Evolutionary conservation across 2,113 vertebrate genomes (phyloP).

Genomic region (Polypterus bichir): DNA sequence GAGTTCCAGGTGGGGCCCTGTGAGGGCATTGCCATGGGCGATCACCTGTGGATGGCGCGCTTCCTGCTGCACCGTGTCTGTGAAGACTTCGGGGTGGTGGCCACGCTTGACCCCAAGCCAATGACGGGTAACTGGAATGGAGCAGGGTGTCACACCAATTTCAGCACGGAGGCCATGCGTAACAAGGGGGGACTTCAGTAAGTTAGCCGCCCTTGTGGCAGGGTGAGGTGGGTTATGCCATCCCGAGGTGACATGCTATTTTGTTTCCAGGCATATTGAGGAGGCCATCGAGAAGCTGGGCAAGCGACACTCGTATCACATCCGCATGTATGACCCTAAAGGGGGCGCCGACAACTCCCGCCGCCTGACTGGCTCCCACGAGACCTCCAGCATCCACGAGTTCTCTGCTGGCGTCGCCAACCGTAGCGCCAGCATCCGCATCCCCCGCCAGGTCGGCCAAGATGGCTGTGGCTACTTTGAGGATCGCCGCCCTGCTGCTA

Average conservation of each 20-base stretch:
- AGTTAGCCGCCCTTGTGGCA: conserved; percentile 23
- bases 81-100: conserved; percentile 53
- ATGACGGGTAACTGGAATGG: conserved; percentile 53
- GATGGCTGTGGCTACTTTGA: conserved; percentile 54
- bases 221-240: background rate
- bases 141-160: conserved; percentile 46
- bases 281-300: conserved; percentile 51
- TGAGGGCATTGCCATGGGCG: conserved; percentile 59
- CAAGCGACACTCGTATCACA: conserved; percentile 50
- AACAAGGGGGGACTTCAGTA: conserved; percentile 51
- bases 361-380: conserved; percentile 49
- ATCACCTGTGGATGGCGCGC: conserved; percentile 71
- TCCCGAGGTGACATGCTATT: too few species aligned
- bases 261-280: conserved; percentile 41
- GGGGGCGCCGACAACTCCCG: conserved; percentile 54
- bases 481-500: conserved; percentile 57
- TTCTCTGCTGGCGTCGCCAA: conserved; percentile 58
- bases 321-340: conserved; percentile 44
- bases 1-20: conserved; percentile 61
- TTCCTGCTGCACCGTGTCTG: conserved; percentile 68
- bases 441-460: conserved; percentile 54
- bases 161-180: conserved; percentile 56
- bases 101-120: conserved; percentile 61
- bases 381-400: conserved; percentile 53
- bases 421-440: conserved; percentile 53